A percentile compares a stretch with the other conserved stretches of the same genome.
Evolutionary conservation across 2,888 invertebrate species (phyloP).

Genomic region (Sinodicranocentrus sp.): DNA sequence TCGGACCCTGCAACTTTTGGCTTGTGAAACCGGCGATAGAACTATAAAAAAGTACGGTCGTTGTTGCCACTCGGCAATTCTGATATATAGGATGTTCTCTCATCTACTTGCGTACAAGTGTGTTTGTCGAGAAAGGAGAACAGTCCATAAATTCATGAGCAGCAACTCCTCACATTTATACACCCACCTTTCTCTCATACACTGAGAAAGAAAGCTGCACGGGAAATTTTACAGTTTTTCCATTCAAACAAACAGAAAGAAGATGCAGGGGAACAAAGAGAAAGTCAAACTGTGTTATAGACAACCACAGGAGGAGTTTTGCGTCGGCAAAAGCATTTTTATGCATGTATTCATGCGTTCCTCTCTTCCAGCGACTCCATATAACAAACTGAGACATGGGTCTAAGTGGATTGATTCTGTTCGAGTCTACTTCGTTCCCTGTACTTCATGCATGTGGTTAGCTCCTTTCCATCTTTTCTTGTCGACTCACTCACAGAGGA

Average conservation of each 20-base stretch:
- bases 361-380: background rate
- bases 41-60: conserved; percentile 54
- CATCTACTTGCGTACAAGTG: conserved; percentile 28
- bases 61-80: conserved; percentile 25
- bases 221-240: conserved; percentile 51
- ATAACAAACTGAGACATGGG: conserved; percentile 56
- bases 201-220: conserved; percentile 37
- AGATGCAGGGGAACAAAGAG: conserved; percentile 54
- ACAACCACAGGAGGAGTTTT: conserved; percentile 9
- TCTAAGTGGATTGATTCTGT: conserved; percentile 54
- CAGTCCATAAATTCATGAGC: conserved; percentile 47
- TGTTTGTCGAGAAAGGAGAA: conserved; percentile 34
- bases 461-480: conserved; percentile 26
- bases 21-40: conserved; percentile 43
- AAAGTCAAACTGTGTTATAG: conserved; percentile 63
- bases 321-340: conserved; percentile 2
- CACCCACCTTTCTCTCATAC: too few relatives aligned
- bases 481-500: background rate
- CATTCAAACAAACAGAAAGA: conserved; percentile 57
- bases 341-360: background rate
- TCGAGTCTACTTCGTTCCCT: background rate
- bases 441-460: conserved; percentile 35
- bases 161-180: too few relatives aligned
- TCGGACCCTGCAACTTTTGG: conserved; percentile 49
- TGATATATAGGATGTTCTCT: conserved; percentile 37